Percentiles rank a stretch among this genome's conserved stretches.
Conservation (phyloP, 1,140 invertebrate genomes). For the Scaptodrosophila lebanonensis region DNA sequence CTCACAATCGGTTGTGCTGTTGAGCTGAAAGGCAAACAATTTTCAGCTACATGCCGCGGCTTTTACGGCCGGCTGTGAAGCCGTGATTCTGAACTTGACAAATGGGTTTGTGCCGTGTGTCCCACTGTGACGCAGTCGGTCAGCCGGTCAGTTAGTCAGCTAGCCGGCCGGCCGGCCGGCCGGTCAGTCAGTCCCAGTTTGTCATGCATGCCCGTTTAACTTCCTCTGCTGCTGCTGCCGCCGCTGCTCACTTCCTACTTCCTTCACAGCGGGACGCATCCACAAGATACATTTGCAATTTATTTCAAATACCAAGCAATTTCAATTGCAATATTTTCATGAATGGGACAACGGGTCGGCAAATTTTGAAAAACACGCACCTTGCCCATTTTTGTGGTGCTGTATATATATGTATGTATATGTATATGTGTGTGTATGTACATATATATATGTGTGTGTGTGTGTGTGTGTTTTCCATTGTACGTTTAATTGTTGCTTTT, state of each 20-base stretch:
- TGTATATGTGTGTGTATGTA: conserved; percentile 1
- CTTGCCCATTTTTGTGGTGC: conserved; percentile 42
- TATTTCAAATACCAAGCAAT: conserved; percentile 62
- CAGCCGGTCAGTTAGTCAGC: not conserved
- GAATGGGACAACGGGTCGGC: conserved; percentile 51
- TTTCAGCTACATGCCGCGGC: too few species aligned
- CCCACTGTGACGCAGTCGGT: conserved; percentile 49
- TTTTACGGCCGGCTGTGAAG: too few species aligned
- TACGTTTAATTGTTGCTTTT: conserved; percentile 22
- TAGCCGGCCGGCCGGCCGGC: conserved; percentile 10
- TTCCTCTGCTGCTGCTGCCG: too few species aligned
- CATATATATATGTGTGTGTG: not conserved
- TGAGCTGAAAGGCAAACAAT: not conserved
- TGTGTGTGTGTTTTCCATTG: conserved; percentile 3
- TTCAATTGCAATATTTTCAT: conserved; percentile 52
- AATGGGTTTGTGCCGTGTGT: conserved; percentile 52
- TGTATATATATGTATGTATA: conserved; percentile 1
- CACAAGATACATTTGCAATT: conserved; percentile 65
- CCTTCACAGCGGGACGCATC: conserved; percentile 42
- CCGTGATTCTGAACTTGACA: conserved; percentile 51
- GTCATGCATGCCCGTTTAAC: conserved; percentile 17
- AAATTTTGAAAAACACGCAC: conserved; percentile 32
- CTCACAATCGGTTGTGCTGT: not conserved
- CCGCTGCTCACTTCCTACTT: conserved; percentile 65
- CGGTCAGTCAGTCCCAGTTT: conserved; percentile 3